Evolutionary conservation across 2,888 invertebrate genomes (phyloP).

Genomic region (Ganaspis brasiliensis): DNA sequence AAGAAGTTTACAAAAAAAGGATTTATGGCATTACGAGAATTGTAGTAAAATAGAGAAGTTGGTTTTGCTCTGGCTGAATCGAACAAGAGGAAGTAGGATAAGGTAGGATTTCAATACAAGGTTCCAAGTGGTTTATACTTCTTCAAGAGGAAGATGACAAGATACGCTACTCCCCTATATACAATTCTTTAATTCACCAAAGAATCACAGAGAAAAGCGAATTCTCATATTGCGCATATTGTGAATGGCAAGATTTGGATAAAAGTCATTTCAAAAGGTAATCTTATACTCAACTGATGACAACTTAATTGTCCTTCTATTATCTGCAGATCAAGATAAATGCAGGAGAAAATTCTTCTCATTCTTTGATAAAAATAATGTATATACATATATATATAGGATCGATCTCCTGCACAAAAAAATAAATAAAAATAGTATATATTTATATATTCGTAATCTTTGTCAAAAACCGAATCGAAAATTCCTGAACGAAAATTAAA

Average conservation of each 20-base stretch:
- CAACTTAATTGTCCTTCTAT: constrained; percentile 1
- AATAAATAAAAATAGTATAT: constrained; percentile 16
- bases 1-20: constrained; percentile 2
- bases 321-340: too few species aligned
- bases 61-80: constrained; percentile 8
- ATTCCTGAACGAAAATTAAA: too few species aligned
- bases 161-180: constrained; percentile 10
- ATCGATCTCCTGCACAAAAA: too few species aligned
- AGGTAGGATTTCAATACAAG: constrained; percentile 39
- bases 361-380: constrained; percentile 45
- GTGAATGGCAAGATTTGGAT: background rate
- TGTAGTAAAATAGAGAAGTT: constrained; percentile 27
- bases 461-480: too few species aligned
- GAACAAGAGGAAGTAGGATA: constrained; percentile 27
- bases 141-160: constrained; percentile 35
- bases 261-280: constrained; percentile 13
- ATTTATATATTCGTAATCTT: too few species aligned
- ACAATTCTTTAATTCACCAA: constrained; percentile 20
- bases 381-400: too few species aligned
- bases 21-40: constrained; percentile 26
- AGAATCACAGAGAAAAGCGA: constrained; percentile 1
- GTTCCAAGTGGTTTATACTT: constrained; percentile 26
- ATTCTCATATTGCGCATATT: background rate
- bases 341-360: too few species aligned
- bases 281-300: background rate